Evolutionary conservation across 2,113 vertebrate species (phyloP).

Genomic region (Sceloporus undulatus): DNA sequence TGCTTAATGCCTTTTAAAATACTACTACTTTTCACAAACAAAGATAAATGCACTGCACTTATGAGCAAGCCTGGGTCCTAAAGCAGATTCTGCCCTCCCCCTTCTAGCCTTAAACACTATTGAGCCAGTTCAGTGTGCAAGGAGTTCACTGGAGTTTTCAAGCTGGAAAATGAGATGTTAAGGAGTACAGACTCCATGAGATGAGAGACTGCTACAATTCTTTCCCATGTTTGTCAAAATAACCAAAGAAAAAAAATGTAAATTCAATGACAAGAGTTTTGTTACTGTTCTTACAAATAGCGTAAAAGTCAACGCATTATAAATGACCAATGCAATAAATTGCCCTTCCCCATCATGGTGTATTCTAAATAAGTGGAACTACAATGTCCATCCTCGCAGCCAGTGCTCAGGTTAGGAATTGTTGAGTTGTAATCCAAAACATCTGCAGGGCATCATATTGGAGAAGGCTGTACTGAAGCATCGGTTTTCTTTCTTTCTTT

Average conservation of each 20-base stretch:
- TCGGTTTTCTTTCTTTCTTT: conserved; percentile 41
- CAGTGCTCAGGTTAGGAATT: not conserved
- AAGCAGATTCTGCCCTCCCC: conserved; percentile 24
- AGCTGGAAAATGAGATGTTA: conserved; percentile 6
- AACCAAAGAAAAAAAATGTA: conserved; percentile 25
- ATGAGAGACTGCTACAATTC: conserved; percentile 33
- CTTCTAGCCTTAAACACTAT: conserved; percentile 26
- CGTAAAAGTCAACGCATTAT: conserved; percentile 30
- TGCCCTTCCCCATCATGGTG: not conserved
- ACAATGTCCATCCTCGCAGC: not conserved
- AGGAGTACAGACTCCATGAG: conserved; percentile 6
- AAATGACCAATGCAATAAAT: conserved; percentile 63
- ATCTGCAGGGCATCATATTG: not conserved
- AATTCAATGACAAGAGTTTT: conserved; percentile 51
- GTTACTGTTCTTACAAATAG: conserved; percentile 51
- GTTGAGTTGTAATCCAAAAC: not conserved
- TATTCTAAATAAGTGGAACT: not conserved
- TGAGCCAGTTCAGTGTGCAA: conserved; percentile 45
- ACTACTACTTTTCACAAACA: conserved; percentile 50
- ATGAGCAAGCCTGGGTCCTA: conserved; percentile 48
- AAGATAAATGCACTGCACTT: conserved; percentile 47
- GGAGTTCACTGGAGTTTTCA: conserved; percentile 9
- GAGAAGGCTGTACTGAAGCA: conserved; percentile 26
- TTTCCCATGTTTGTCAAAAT: not conserved
- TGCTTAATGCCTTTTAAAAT: conserved; percentile 59